Evolutionary conservation across 2,113 vertebrate species (phyloP).

Genomic region (Carassius gibelio): DNA sequence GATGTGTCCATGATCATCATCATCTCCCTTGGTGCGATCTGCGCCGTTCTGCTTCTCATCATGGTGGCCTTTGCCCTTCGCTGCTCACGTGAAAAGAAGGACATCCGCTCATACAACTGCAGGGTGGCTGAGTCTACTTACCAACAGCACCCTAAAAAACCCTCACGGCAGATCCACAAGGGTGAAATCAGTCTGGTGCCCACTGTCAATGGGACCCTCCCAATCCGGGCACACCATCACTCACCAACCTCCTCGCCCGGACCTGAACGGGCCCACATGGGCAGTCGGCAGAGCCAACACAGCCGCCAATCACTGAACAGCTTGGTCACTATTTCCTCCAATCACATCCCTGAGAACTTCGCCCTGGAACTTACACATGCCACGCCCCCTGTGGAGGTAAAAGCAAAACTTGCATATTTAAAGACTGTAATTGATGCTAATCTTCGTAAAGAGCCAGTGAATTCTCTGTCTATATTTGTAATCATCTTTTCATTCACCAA

Average conservation of each 20-base stretch:
- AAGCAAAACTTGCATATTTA: slow-evolving; percentile 40
- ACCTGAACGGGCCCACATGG: slow-evolving; percentile 90
- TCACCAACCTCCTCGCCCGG: slow-evolving; percentile 88
- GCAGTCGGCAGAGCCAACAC: slow-evolving; percentile 90
- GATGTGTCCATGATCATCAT: slow-evolving; percentile 91
- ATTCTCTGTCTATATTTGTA: neutral
- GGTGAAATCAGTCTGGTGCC: slow-evolving; percentile 95
- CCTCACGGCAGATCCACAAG: slow-evolving; percentile 94
- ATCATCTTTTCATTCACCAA: slow-evolving; percentile 16
- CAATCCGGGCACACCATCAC: slow-evolving; percentile 91
- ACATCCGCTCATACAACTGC: slow-evolving; percentile 94
- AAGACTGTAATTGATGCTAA: neutral
- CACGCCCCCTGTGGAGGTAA: slow-evolving; percentile 97
- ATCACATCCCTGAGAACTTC: slow-evolving; percentile 96
- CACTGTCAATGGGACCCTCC: slow-evolving; percentile 90
- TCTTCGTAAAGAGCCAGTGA: slow-evolving; percentile 9
- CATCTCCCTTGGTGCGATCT: slow-evolving; percentile 88
- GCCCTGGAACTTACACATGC: slow-evolving; percentile 92
- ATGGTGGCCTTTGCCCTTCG: slow-evolving; percentile 92
- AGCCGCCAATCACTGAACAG: slow-evolving; percentile 97
- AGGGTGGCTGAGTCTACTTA: slow-evolving; percentile 92
- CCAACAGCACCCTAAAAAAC: slow-evolving; percentile 93
- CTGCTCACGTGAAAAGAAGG: slow-evolving; percentile 93
- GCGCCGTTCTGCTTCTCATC: slow-evolving; percentile 84
- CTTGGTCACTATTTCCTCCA: slow-evolving; percentile 96